A percentile compares a stretch with the other conserved stretches of the same genome.
phyloP scores from a whole-genome alignment of 2,888 invertebrate genomes.

The Limnephilus auricula region DNA sequence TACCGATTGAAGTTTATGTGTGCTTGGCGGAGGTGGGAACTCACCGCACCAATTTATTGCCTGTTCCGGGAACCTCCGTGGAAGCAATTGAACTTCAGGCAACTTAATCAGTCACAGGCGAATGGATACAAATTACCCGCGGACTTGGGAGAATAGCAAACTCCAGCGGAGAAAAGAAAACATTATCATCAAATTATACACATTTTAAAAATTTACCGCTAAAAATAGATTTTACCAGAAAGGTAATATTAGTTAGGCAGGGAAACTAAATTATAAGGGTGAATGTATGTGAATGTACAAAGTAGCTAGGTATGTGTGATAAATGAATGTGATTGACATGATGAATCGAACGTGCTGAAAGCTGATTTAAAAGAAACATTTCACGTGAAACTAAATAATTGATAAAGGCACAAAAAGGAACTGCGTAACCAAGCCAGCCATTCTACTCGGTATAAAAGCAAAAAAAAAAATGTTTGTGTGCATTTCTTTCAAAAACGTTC shows the following conservation, averaged over 20 bases:
- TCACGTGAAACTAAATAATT: background rate
- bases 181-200: background rate
- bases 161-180: background rate
- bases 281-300: background rate
- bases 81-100: conserved; percentile 56
- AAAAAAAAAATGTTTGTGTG: conserved; percentile 25
- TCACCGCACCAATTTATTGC: conserved; percentile 53
- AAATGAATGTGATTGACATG: too few relatives aligned
- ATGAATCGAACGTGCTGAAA: background rate
- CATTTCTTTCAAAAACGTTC: conserved; percentile 28
- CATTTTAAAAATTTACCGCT: background rate
- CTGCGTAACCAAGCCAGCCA: background rate
- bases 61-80: conserved; percentile 30
- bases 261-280: background rate
- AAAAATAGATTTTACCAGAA: too few relatives aligned
- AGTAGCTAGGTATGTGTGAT: background rate
- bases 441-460: background rate
- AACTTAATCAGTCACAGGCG: conserved; percentile 56
- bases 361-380: background rate
- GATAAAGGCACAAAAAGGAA: background rate
- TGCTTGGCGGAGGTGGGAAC: conserved; percentile 19
- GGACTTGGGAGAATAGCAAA: background rate
- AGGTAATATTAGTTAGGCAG: too few relatives aligned
- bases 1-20: conserved; percentile 28
- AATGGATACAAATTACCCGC: conserved; percentile 50